These are phyloP conservation scores for Tachystola acroxantha DNA, from an alignment of 2,888 invertebrate genomes.

Conservation along the genomic window DNA sequence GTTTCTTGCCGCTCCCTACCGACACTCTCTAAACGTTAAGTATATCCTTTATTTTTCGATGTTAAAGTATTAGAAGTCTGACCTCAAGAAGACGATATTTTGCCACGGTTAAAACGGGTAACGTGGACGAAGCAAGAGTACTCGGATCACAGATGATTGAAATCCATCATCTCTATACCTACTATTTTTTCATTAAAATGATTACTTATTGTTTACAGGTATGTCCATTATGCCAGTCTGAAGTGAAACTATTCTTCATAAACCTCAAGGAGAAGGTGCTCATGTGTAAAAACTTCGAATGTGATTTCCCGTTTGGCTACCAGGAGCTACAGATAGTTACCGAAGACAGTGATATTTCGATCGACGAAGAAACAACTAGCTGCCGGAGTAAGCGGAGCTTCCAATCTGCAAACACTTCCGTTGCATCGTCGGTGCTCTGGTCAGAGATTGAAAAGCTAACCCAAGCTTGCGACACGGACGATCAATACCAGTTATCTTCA, in stretches of 20 bases:
- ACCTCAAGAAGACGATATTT: no score
- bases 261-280: slow-evolving; percentile 45
- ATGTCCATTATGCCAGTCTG: slow-evolving; percentile 47
- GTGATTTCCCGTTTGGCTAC: slow-evolving; percentile 53
- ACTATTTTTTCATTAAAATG: no score
- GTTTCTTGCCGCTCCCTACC: no score
- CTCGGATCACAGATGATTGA: no score
- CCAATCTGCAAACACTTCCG: neutral
- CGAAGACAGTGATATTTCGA: slow-evolving; percentile 24
- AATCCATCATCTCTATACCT: no score
- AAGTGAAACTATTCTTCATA: slow-evolving; percentile 38
- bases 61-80: no score
- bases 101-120: no score
- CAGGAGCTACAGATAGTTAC: slow-evolving; percentile 38
- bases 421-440: slow-evolving; percentile 31
- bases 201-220: slow-evolving; percentile 29
- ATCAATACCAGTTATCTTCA: slow-evolving; percentile 18
- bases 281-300: slow-evolving; percentile 52
- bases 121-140: no score
- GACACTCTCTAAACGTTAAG: no score
- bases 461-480: slow-evolving; percentile 28
- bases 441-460: slow-evolving; percentile 36
- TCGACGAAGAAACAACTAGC: slow-evolving; percentile 23
- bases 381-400: slow-evolving; percentile 10
- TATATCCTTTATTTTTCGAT: no score